Evolutionary conservation across 1,140 invertebrate genomes (phyloP), one percentile per base, ranked within the genome.

Genomic region (Diorhabda sublineata): DNA sequence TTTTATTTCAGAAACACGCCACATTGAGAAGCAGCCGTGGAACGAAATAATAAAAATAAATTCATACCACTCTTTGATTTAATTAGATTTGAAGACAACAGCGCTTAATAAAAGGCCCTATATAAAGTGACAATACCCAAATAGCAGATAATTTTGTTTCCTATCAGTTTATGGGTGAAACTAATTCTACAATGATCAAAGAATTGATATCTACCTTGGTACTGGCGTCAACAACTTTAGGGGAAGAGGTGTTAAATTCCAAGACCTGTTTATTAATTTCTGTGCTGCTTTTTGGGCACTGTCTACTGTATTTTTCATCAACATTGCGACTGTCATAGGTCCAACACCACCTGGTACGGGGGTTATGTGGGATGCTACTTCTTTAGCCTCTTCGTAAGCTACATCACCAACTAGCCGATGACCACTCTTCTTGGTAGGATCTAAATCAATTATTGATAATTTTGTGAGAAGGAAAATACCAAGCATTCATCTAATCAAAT

Each of bases 271-370:
- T 1, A 86, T 71, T 3, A 90, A 73, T 41, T 83, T 84, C 9
- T 87, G 79, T n/a, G 85, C 85, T 45, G 87, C 81, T 69, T 86
- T 84, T 77, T 87, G 79, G 42, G 96, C 95, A 43, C 94, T 91
- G 66, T 91, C 84, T 4, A 98, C 92, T 0, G 97, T 98, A 81
- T 99, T 99, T 75, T 91, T 89, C 88, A 99, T 94, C 5, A 99
- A 83, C 97, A 99, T 99, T 7, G 96, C 95, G 41, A 99, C 97
- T 1, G 97, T 98, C 95, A 99, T 98, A 5, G 97, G 97, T 0
- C 97, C 97, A 65, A 99, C 97, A 69, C 98, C 97, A 44, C 97
- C 96, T 7, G 98, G 98, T 26, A 99, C 98, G 2, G 98, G 98
- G 42, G 98, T 99, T 67, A 99, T 96, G 76, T 89, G 91, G 2